Evolutionary conservation across 2,888 invertebrate species (phyloP).

Genomic region (Eupsilia transversa): DNA sequence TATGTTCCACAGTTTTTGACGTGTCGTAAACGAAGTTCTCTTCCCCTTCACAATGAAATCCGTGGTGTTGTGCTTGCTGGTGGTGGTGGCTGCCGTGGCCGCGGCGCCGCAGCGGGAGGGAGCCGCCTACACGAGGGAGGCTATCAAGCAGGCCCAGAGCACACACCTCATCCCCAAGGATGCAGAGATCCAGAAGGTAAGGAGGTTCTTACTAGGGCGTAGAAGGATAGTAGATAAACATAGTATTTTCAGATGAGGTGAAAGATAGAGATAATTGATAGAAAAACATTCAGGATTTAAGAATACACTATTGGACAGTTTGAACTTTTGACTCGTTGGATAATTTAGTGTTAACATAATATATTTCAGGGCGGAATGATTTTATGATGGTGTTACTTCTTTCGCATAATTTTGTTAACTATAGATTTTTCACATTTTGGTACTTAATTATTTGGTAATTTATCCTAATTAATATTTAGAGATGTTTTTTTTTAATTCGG

Average conservation of each 20-base stretch:
- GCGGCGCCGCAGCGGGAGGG: conserved; percentile 95
- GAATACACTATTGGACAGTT: neutral
- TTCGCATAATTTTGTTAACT: neutral
- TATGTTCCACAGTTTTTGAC: conserved; percentile 47
- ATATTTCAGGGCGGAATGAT: neutral
- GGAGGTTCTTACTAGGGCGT: conserved; percentile 8
- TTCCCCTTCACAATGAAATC: conserved; percentile 78
- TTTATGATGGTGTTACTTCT: neutral
- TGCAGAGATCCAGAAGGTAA: conserved; percentile 95
- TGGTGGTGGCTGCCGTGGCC: conserved; percentile 86
- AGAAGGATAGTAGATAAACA: neutral
- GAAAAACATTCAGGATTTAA: neutral
- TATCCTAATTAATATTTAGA: neutral
- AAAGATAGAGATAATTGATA: neutral
- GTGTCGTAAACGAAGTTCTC: conserved; percentile 60
- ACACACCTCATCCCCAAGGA: conserved; percentile 96
- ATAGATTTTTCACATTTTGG: neutral
- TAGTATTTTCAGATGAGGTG: neutral
- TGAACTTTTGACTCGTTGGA: neutral
- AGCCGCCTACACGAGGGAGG: conserved; percentile 95
- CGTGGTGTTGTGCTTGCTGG: conserved; percentile 83
- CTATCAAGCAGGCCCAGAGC: conserved; percentile 96
- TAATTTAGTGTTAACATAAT: neutral
- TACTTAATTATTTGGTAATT: neutral
- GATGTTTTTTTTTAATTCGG: neutral